Evolutionary conservation across 2,113 vertebrate genomes (phyloP), one percentile per base, ranked within the genome.

Genomic region (Anolis carolinensis): DNA sequence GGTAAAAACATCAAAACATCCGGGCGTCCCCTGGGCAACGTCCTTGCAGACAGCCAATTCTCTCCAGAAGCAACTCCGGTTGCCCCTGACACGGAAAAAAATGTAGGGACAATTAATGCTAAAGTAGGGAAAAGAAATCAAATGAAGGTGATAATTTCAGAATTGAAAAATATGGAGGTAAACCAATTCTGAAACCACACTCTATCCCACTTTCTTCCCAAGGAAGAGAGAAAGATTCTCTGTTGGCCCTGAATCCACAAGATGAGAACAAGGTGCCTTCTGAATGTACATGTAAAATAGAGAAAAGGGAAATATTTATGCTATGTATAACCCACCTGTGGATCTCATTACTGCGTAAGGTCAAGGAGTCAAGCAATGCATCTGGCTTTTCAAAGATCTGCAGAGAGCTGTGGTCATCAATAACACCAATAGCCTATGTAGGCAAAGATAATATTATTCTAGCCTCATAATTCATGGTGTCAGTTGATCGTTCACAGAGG

Each of bases 321-420:
- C 74, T 68, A 3, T 34, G 44, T 70, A 16, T 0, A 0, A 52
- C 72, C 86, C 67, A 87, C 86, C 81, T 91, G 87, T 87, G 84
- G 86, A 88, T 89, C 81, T 87, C 67, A 71, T 91, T 87, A 85
- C 73, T 18, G 36, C 52, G 70, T 74, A 81, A 89, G 78, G 72
- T 81, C 84, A 70, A 76, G 83, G 67, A 72, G 78, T 79, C 89
- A 90, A 91, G 87, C 27, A 68, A 74, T 8, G 44, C 72, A 74
- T 79, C 55, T 84, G 72, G 68, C 27, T 87, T 94, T 93, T 83
- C 86, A 88, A 91, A 87, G 65, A 82, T 86, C 72, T 93, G 78
- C 72, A 50, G 81, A 80, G 50, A 52, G 62, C 82, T 68, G 78
- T 59, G 74, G 87, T 59, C 74, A 83, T 73, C 52, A 74, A 73